Conservation (phyloP, 2,113 vertebrate genomes). For the Pachycephala philippinensis region DNA sequence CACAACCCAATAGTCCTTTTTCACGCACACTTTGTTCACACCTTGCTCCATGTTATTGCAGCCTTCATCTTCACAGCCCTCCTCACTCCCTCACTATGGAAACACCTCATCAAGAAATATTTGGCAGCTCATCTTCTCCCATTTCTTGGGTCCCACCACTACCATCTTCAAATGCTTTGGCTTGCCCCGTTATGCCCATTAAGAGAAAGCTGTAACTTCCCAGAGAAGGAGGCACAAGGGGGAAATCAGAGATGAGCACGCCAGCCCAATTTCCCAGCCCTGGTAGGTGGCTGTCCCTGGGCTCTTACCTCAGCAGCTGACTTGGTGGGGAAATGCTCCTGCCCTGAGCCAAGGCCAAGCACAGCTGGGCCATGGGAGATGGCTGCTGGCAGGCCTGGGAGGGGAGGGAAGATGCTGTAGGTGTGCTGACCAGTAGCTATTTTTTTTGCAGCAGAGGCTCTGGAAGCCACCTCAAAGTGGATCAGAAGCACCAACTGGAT, state of each 20-base stretch:
- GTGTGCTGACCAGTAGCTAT: accelerated
- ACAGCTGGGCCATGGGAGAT: neutral
- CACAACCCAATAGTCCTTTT: neutral
- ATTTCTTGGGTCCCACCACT: neutral
- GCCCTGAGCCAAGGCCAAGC: neutral
- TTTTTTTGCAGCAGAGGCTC: neutral
- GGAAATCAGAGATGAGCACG: accelerated
- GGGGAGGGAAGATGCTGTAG: neutral
- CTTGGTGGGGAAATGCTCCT: neutral
- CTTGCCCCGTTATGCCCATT: neutral
- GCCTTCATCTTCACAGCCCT: neutral
- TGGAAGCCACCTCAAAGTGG: neutral
- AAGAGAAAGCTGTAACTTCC: neutral
- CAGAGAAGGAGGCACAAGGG: accelerated
- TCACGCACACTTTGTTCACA: neutral
- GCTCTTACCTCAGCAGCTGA: accelerated
- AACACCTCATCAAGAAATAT: neutral
- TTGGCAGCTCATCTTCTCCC: neutral
- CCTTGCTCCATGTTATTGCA: accelerated
- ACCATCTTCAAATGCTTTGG: neutral
- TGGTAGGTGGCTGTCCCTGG: neutral
- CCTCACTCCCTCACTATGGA: neutral
- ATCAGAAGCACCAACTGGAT: neutral
- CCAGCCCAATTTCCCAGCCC: neutral
- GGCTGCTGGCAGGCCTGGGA: neutral